Evolutionary conservation across 1,140 invertebrate genomes (phyloP).

Genomic region (Gerris buenoi): DNA sequence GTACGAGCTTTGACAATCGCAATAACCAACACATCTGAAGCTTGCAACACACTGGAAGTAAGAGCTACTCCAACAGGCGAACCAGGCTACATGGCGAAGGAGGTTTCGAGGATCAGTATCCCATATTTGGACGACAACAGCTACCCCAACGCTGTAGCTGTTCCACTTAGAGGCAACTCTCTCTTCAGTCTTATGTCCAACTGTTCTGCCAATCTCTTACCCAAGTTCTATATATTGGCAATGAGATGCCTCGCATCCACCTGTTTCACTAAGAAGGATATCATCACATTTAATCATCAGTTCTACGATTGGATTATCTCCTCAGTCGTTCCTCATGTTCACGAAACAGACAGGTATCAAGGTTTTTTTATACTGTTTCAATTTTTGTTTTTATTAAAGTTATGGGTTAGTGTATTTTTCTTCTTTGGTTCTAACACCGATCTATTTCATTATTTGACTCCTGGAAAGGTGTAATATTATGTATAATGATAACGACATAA

Average conservation of each 20-base stretch:
- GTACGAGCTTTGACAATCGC: constrained; percentile 8
- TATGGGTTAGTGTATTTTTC: too few relatives aligned
- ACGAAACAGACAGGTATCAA: constrained; percentile 10
- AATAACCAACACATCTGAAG: constrained; percentile 8
- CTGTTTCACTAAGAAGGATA: constrained; percentile 3
- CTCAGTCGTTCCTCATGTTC: constrained; percentile 16
- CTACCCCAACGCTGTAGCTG: constrained; percentile 16
- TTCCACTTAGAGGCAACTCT: constrained; percentile 15
- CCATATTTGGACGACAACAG: constrained; percentile 18
- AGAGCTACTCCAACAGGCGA: not conserved
- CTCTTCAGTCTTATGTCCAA: constrained; percentile 16
- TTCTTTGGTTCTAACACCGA: too few relatives aligned
- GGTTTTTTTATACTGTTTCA: too few relatives aligned
- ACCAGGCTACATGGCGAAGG: not conserved
- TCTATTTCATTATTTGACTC: too few relatives aligned
- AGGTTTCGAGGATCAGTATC: constrained; percentile 12
- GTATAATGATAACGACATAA: too few relatives aligned
- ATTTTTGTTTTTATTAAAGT: too few relatives aligned
- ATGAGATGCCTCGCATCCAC: constrained; percentile 16
- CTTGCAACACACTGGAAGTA: constrained; percentile 11
- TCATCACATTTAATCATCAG: constrained; percentile 14
- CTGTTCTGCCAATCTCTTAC: constrained; percentile 14
- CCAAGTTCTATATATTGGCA: constrained; percentile 19
- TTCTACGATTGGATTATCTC: constrained; percentile 15
- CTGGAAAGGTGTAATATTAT: too few relatives aligned